Percentiles rank a stretch among this genome's conserved stretches.
Evolutionary conservation across 1,140 invertebrate species (phyloP).

Genomic region (Panulirus ornatus): DNA sequence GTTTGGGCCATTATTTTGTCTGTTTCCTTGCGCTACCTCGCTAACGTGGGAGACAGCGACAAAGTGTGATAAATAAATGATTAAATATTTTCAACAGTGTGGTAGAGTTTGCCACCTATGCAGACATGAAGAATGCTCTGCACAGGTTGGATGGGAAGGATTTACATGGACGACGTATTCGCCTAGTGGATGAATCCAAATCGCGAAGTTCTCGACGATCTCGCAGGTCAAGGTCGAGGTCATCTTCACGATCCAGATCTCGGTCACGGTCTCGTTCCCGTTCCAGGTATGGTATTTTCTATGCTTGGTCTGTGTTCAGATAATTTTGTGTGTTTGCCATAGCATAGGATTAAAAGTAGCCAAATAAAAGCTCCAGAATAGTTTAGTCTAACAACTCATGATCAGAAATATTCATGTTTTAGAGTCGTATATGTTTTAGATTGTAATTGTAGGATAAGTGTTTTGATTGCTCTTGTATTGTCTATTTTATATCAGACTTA

Average conservation of each 20-base stretch:
- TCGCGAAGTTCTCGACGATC: constrained; percentile 81
- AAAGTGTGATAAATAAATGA: no score
- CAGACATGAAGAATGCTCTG: constrained; percentile 96
- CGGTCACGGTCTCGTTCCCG: constrained; percentile 83
- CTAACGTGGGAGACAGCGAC: no score
- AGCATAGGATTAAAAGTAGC: no score
- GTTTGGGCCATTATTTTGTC: no score
- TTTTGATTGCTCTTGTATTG: neutral
- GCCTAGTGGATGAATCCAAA: constrained; percentile 90
- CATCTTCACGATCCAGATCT: constrained; percentile 80
- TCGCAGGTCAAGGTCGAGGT: constrained; percentile 82
- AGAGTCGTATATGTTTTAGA: no score
- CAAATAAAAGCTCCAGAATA: no score
- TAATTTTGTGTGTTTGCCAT: no score
- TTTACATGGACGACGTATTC: constrained; percentile 93
- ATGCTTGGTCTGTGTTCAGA: no score
- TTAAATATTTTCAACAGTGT: constrained; percentile 84
- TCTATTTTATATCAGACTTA: neutral
- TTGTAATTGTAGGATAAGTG: no score
- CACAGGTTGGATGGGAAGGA: constrained; percentile 98
- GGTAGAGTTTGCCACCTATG: constrained; percentile 93
- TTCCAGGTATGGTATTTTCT: constrained; percentile 77
- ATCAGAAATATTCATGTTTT: no score
- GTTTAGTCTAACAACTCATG: no score
- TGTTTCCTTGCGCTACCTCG: no score